Evolutionary conservation across 1,140 invertebrate genomes (phyloP), one percentile per base, ranked within the genome.

Genomic region (Brevipalpus yothersi): DNA sequence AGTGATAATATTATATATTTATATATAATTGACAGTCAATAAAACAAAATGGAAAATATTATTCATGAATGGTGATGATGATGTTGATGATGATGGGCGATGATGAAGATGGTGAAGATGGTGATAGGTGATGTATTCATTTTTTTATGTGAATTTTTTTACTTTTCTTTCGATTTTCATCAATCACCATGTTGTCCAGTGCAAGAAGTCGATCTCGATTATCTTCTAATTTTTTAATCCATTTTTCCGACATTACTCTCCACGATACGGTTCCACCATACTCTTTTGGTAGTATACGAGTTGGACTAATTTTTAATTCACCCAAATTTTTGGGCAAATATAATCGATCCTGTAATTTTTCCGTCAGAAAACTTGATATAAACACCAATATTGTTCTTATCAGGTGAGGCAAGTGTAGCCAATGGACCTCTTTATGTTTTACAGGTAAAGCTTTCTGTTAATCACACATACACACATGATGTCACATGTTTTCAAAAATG

Each of bases 371-470:
- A 31, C 41, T n/a, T 9, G 43, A 21, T 15, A 58, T 45, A 13
- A 58, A 58, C 12, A 21, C 15, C 40, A 58, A 39, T 12, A 43
- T 45, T 3, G 56, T 58, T 21, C 56, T 4, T 10, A 58, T 47
- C 1, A 58, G 42, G 8, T 23, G 56, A 0, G 84, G 83, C 56
- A 87, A 80, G 67, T 88, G 86, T 21, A 88, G 73, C 63, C 87
- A 83, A 67, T 88, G 84, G 0, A 85, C 82, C 63, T 82, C 75
- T 67, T 88, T 88, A 68, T 87, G 84, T 13, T 84, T 75, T 77
- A 87, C 84, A 1, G 86, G 86, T n/a, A 83, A 81, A 1, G 83
- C 84, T 69, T 83, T 85, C 82, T 86, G 69, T 53, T 75, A 65
- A 42, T 43, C 57, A 59, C 21, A 58, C 40, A 61, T 10, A 39